Base-by-base conservation (phyloP, 2,888 invertebrate species). In the Blastobasis lacticolella region DNA sequence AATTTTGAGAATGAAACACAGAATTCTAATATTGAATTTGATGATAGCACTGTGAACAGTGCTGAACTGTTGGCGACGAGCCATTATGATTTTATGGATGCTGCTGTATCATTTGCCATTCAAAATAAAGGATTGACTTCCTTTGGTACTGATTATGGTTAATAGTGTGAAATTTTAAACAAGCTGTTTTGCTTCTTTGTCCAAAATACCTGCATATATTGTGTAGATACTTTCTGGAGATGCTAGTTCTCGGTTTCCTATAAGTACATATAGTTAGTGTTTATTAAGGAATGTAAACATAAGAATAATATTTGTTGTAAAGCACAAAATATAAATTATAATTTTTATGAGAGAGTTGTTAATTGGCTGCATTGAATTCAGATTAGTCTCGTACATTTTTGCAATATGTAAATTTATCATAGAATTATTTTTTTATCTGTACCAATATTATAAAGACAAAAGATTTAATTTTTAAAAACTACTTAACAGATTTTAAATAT, bases 51-150 rank as follows among this genome's bases (percentile, higher is more conserved):
- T 7, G 67, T 67, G 48, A 61, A 62, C 40, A 60, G 63, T 56
- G 71, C 70, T n/a, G 71, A 67, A 61, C 62, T 67, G 49, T 23
- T 38, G 10, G 62, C 64, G 51, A 56, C 60, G 10, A 70, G 67
- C 65, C 78, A 86, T 58, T 85, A 77, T 71, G 92, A 93, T 66
- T 92, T 93, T 66, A 76, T 94, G 59, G 92, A 92, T 78, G 89
- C 92, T 49, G 94, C 94, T n/a, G 92, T 94, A n/a, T 89, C 91
- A 45, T 92, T 91, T 64, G 94, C 94, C 40, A 94, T 94, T 58
- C 91, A 92, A 69, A 92, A 92, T 70, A 93, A 93, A 76, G 94
- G 94, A 38, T 79, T 94, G 43, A 91, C 90, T 36, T 88, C 88
- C 38, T 83, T 84, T 64, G 81, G 81, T 8, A 78, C 75, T 49